These are phyloP conservation scores for Brenthis daphne DNA, from an alignment of 2,888 invertebrate species.

Conservation along the genomic window DNA sequence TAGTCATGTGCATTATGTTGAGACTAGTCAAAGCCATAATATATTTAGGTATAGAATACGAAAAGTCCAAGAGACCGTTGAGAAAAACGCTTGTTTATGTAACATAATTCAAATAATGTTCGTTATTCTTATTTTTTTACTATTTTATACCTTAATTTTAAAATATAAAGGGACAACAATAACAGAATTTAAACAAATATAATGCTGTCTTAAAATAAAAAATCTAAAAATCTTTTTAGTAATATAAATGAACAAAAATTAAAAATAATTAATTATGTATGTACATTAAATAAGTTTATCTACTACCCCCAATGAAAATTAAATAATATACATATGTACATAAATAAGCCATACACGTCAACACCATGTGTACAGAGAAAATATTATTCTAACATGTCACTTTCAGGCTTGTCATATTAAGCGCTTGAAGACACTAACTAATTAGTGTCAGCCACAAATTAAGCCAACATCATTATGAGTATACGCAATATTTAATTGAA, in stretches of 20 bases:
- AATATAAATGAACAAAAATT: too few relatives aligned
- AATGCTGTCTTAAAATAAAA: too few relatives aligned
- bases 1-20: constrained; percentile 12
- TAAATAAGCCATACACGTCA: not conserved
- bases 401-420: constrained; percentile 25
- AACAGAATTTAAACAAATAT: too few relatives aligned
- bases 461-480: not conserved
- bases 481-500: too few relatives aligned
- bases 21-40: constrained; percentile 10
- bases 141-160: not conserved
- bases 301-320: not conserved
- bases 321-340: not conserved
- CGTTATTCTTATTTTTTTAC: not conserved
- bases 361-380: constrained; percentile 2
- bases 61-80: constrained; percentile 23
- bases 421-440: constrained; percentile 18
- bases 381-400: constrained; percentile 25
- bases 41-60: constrained; percentile 15
- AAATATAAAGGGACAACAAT: not conserved
- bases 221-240: too few relatives aligned
- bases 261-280: too few relatives aligned
- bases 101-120: not conserved
- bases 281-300: not conserved
- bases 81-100: constrained; percentile 33
- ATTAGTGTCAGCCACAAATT: constrained; percentile 28